Evolutionary conservation across 2,113 vertebrate genomes (phyloP).

Genomic region (Picathartes gymnocephalus): DNA sequence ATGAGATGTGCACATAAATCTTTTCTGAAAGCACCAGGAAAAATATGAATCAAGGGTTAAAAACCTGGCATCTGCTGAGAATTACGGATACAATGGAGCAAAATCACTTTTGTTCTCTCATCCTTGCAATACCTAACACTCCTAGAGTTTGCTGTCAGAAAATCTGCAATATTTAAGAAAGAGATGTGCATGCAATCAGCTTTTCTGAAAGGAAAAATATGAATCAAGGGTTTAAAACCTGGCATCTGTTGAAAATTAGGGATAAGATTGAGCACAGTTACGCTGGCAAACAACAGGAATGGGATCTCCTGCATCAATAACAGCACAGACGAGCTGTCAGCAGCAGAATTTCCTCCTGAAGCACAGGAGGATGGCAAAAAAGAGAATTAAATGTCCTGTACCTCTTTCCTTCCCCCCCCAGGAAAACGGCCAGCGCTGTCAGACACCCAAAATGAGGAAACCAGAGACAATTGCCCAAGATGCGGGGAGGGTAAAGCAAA

Average conservation of each 20-base stretch:
- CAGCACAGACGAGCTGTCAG: not conserved
- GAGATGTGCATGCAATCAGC: not conserved
- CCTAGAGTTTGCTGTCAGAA: not conserved
- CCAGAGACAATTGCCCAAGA: not conserved
- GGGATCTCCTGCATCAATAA: not conserved
- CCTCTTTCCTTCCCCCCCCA: not conserved
- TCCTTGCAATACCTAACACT: not conserved
- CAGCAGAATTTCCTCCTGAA: not conserved
- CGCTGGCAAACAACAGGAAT: not conserved
- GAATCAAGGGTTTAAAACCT: not conserved
- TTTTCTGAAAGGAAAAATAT: not conserved
- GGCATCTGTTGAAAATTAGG: accelerated
- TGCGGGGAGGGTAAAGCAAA: not conserved
- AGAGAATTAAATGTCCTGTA: not conserved
- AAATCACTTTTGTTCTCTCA: not conserved
- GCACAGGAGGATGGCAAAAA: not conserved
- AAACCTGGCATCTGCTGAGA: not conserved
- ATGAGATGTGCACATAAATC: not conserved
- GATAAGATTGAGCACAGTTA: accelerated
- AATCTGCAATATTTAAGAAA: not conserved
- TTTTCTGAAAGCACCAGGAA: not conserved
- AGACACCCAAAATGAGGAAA: not conserved
- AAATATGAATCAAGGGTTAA: not conserved
- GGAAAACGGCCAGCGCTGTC: not conserved
- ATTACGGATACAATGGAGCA: accelerated